phyloP scores from a whole-genome alignment of 35 echinoderm and acorn worm species.

The Apostichopus californicus region DNA sequence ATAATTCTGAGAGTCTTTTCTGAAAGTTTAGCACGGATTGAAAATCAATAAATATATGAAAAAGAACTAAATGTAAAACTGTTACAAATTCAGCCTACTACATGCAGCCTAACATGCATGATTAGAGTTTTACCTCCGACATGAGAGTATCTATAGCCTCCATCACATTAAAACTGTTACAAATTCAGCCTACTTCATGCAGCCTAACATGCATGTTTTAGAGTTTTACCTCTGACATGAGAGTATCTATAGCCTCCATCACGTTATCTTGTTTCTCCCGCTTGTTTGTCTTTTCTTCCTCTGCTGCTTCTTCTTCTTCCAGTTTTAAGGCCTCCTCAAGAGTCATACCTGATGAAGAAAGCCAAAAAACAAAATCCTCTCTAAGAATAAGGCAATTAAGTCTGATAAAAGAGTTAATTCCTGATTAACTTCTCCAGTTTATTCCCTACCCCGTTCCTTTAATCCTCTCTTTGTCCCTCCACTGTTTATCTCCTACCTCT shows the following conservation, averaged over 20 bases:
- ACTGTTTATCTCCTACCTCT: too few relatives aligned
- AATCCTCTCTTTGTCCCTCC: too few relatives aligned
- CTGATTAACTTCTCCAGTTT: too few relatives aligned
- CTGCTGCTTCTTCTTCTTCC: neutral
- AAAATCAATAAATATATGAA: too few relatives aligned
- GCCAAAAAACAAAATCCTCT: neutral
- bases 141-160: conserved; percentile 21
- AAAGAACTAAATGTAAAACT: too few relatives aligned
- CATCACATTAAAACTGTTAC: neutral
- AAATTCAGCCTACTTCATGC: too few relatives aligned
- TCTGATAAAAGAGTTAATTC: too few relatives aligned
- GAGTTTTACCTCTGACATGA: conserved; percentile 15
- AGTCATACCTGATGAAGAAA: conserved; percentile 35
- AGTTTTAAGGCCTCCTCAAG: conserved; percentile 24
- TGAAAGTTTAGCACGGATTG: too few relatives aligned
- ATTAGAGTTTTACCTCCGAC: neutral
- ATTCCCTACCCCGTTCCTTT: too few relatives aligned
- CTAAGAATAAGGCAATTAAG: too few relatives aligned
- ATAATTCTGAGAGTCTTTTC: too few relatives aligned
- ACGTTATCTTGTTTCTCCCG: conserved; percentile 6
- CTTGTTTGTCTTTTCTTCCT: neutral
- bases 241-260: conserved; percentile 18
- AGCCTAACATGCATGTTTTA: neutral
- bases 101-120: neutral
- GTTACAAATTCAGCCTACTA: too few relatives aligned